Conservation (phyloP, 53 echinoderm and acorn worm species). For the Apostichopus leukothele region DNA sequence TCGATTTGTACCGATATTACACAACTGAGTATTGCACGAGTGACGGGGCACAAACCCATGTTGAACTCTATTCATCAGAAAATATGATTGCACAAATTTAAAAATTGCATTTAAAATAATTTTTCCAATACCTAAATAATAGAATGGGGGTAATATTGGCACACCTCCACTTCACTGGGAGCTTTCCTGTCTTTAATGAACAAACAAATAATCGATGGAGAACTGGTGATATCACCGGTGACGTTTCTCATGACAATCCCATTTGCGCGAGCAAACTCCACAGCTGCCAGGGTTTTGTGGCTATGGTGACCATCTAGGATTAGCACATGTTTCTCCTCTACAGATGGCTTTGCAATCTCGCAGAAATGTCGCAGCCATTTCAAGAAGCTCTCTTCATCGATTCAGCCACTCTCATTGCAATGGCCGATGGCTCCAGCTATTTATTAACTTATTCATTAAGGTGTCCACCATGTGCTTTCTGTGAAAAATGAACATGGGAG, state of each 20-base stretch:
- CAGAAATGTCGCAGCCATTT: not conserved
- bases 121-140: too few species aligned
- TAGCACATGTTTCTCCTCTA: not conserved
- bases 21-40: too few species aligned
- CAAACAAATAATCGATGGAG: too few species aligned
- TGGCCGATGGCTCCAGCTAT: not conserved
- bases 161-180: too few species aligned
- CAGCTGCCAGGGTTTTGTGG: not conserved
- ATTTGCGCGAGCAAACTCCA: not conserved
- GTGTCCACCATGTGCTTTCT: not conserved
- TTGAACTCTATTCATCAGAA: not conserved
- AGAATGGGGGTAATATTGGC: too few species aligned
- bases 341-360: not conserved
- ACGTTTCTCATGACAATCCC: not conserved
- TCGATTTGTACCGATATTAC: slow-evolving; percentile 44
- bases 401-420: not conserved
- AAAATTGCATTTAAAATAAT: not conserved
- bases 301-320: not conserved
- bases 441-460: not conserved
- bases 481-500: not conserved
- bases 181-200: too few species aligned
- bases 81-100: not conserved
- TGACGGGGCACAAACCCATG: too few species aligned
- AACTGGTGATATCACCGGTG: too few species aligned
- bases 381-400: slow-evolving; percentile 7